These are phyloP conservation scores for Bradypodion pumilum DNA, from an alignment of 2,797 vertebrate genomes.

Conservation along the genomic window DNA sequence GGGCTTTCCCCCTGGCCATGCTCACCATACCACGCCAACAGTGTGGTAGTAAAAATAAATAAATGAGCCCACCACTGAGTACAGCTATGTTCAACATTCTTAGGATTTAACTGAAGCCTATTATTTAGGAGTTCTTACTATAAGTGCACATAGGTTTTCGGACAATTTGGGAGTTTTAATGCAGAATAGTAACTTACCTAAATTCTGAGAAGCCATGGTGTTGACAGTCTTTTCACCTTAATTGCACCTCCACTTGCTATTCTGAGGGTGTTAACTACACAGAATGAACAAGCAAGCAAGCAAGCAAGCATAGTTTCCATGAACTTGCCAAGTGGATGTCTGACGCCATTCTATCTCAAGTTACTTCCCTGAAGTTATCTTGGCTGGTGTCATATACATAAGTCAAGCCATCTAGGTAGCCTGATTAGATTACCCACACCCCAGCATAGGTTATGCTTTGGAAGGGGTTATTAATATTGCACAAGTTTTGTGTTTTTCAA, in stretches of 20 bases:
- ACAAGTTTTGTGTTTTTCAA: background rate
- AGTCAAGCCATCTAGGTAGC: background rate
- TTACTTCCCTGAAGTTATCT: constrained; percentile 63
- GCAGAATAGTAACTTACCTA: too few species aligned
- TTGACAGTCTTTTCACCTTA: constrained; percentile 25
- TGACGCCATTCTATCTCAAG: constrained; percentile 61
- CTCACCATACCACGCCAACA: too few species aligned
- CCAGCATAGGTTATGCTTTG: constrained; percentile 21
- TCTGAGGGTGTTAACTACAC: constrained; percentile 35
- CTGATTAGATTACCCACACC: constrained; percentile 60
- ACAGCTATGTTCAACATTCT: too few species aligned
- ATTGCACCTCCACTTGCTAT: constrained; percentile 51
- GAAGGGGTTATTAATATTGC: constrained; percentile 27
- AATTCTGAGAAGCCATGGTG: background rate
- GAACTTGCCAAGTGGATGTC: constrained; percentile 57
- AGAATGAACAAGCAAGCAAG: constrained; percentile 46
- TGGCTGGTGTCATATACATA: constrained; percentile 56
- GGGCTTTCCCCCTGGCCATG: too few species aligned
- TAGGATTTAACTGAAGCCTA: too few species aligned
- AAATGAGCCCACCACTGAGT: too few species aligned
- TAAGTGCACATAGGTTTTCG: too few species aligned
- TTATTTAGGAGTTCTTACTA: too few species aligned
- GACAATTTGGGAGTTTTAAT: too few species aligned
- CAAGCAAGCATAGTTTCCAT: constrained; percentile 61
- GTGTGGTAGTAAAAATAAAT: too few species aligned